Base-by-base conservation (phyloP, 2,113 vertebrate species). In the Hippocampus barbouri region DNA sequence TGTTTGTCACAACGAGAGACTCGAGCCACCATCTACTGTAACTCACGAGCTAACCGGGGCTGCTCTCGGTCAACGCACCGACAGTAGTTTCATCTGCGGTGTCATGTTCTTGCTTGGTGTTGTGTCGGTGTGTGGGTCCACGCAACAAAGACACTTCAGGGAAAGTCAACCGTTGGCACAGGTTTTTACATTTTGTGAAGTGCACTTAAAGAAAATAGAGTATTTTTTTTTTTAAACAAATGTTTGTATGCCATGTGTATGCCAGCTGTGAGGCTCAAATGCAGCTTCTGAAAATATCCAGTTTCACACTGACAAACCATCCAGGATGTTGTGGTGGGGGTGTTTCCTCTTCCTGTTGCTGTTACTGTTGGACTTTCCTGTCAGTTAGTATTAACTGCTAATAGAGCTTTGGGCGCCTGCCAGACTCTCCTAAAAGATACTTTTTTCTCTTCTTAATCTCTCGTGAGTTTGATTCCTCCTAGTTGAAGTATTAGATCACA, bases 331-430 rank as follows among this genome's bases (percentile, higher is more conserved):
- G 79, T 34, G 63, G 38, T 25, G 82, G 84, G 89, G 77, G 79
- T 49, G 80, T 79, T 91, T 91, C 91, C 89, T 86, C 76, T 90
- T 91, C 90, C 91, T 90, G 89, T 89, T 89, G 85, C 85, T 91
- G 79, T 78, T 79, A 64, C 85, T 84, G 78, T 80, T 86, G 84
- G 88, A 85, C 84, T 78, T 87, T 89, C 90, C 88, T 88, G 83
- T 88, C 80, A 87, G 82, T 88, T 87, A 74, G 70, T 79, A 73
- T 86, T 88, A 81, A 82, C 83, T 79, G 75, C 70, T 77, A 85
- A 82, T 82, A 85, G 82, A 79, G 76, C 86, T 79, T 79, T 88
- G 86, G 84, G 84, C 85, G 77, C 77, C 75, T 79, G 89, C 88
- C 86, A 88, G 76, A 74, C 86, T 83, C 86, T 54, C 66, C 20